Base-by-base conservation (phyloP, 1,140 invertebrate species). In the Drosophila ananassae region DNA sequence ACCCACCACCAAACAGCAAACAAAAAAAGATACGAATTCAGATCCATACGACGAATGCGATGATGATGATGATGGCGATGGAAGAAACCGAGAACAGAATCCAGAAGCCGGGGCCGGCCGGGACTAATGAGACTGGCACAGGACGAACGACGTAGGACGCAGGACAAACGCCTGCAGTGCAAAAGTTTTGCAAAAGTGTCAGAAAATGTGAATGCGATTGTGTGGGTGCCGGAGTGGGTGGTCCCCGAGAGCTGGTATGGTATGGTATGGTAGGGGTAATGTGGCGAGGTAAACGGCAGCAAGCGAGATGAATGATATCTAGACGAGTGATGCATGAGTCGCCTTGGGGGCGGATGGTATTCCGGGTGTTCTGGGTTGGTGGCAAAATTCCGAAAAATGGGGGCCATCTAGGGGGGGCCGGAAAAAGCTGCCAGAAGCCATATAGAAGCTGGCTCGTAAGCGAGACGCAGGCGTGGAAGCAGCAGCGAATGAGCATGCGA, bases 311-410 rank as follows among this genome's bases (percentile, higher is more conserved):
- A 77, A 87, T 87, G 83, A 87, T 87, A 87, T 89, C 84, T 81
- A 79, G 81, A 82, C 81, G 87, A 77, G 83, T 90, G 85, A 90
- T 90, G 85, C 87, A 90, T 90, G 81, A 81, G 81, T 80, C 85
- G 78, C 85, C 57, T 32, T 76, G 85, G 80, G 82, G 73, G 58
- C 63, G 63, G 64, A 60, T 56, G 69, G 48, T 34, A 7, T 46
- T 37, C 39, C 13, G 39, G 17, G 39, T 44, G 39, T 44, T 44
- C 17, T 59, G 50, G 56, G 46, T 68, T 66, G 56, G 39, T 50
- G 55, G 53, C 61, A 66, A 71, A 77, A 66, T 57, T 34, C 46
- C 34, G 32, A 41, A 56, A 24, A n/a, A 63, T 22, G 22, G 54
- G 34, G 28, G 51, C n/a, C 39, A 17, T 9, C n/a, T 4, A 44